Percentiles rank a stretch among this genome's conserved stretches.
Evolutionary conservation across 1,140 invertebrate species (phyloP).

Genomic region (Panonychus citri): DNA sequence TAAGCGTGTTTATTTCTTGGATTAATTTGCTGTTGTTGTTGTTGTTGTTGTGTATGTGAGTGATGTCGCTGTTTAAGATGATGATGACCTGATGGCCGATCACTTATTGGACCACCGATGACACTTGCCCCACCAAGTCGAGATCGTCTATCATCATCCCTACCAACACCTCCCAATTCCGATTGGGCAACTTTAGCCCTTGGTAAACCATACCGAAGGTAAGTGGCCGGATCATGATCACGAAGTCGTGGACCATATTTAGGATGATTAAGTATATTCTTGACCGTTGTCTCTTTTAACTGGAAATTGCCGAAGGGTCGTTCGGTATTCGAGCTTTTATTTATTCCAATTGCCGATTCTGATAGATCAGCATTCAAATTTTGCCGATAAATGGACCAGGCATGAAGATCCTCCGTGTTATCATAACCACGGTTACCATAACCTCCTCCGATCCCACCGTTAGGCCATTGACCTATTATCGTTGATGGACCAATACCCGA

Average conservation of each 20-base stretch:
- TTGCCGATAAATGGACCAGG: conserved; percentile 87
- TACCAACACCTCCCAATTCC: conserved; percentile 11
- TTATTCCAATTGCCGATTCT: conserved; percentile 53
- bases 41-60: conserved; percentile 1
- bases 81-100: background rate
- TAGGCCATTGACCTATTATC: conserved; percentile 42
- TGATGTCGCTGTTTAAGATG: background rate
- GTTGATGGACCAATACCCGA: too few relatives aligned
- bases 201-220: conserved; percentile 72
- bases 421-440: conserved; percentile 18
- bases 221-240: conserved; percentile 70
- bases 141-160: conserved; percentile 13
- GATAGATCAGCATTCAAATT: conserved; percentile 85
- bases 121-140: background rate
- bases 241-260: conserved; percentile 22
- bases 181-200: conserved; percentile 30
- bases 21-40: background rate
- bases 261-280: conserved; percentile 69
- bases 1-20: background rate
- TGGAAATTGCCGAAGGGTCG: conserved; percentile 51
- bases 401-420: conserved; percentile 64
- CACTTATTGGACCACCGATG: conserved; percentile 6
- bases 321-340: conserved; percentile 11
- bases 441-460: conserved; percentile 36
- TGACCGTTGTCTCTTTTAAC: conserved; percentile 67